Base-by-base conservation (phyloP, 2,797 vertebrate genomes). In the Anableps anableps region DNA sequence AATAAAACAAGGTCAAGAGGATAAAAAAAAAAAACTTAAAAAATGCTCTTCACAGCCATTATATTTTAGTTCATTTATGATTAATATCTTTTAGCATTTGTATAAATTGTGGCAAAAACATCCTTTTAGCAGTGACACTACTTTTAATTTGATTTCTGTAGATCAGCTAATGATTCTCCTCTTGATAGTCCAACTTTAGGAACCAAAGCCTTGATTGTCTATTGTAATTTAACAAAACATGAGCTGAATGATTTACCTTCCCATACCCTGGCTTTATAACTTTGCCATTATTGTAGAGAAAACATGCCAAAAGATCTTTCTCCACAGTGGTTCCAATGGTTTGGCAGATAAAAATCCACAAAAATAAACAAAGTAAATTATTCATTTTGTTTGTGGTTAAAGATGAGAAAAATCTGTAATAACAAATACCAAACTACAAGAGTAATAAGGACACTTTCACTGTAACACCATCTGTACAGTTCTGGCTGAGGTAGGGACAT, bases 391-490 rank as follows among this genome's bases (percentile, higher is more conserved):
- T 71, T 85, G 64, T 38, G 79, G 74, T 58, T 60, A 38, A 70
- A 36, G 47, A 85, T 82, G 79, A 88, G 85, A 85, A 88, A 89
- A 83, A 88, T 26, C 58, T 78, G 76, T 86, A 87, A 88, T 83
- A 83, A 88, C 83, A 87, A 91, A 91, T 90, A 88, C 23, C 26
- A 55, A 92, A 76, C 75, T 82, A 73, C 75, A 82, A 75, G 51
- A 91, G 84, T 80, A 92, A 92, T 87, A 83, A 91, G 81, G 13
- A 51, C 21, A 4, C 38, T 58, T 64, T 79, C 80, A 80, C 68
- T 58, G 66, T 60, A 71, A 73, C 85, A 83, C 78, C 89, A 83
- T 88, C 86, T 78, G 82, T 50, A 88, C 77, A 72, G 34, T 36
- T 68, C 19, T 55, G 73, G 62, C 78, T 36, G 72, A 78, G 55